Evolutionary conservation across 2,888 invertebrate species (phyloP).

Genomic region (Cinara cedri): DNA sequence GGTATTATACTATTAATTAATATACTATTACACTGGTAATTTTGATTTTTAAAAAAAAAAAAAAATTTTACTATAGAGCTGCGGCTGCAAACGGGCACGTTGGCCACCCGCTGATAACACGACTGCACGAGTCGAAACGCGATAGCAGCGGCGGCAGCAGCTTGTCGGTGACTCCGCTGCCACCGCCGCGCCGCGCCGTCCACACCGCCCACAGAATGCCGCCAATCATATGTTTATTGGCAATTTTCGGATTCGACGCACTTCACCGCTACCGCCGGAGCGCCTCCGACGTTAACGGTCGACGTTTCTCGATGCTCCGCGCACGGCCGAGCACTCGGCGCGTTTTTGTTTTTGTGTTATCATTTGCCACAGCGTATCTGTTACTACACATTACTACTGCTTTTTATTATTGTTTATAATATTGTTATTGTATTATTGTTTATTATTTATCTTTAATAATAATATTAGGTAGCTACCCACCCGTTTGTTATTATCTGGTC

Average conservation of each 20-base stretch:
- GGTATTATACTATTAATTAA: background rate
- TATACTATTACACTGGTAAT: slow-evolving; percentile 16
- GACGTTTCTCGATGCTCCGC: background rate
- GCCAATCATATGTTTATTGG: slow-evolving; percentile 57
- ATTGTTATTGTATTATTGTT: background rate
- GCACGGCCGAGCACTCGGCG: background rate
- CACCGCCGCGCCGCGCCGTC: background rate
- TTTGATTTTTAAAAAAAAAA: slow-evolving; percentile 51
- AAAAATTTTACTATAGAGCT: slow-evolving; percentile 48
- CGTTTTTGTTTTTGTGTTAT: background rate
- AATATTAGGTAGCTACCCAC: no score
- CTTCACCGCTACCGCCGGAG: slow-evolving; percentile 7
- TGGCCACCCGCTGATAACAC: slow-evolving; percentile 57
- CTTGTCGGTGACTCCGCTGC: slow-evolving; percentile 38
- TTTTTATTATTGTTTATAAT: background rate
- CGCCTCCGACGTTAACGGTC: background rate
- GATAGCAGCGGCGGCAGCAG: slow-evolving; percentile 53
- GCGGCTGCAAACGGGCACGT: slow-evolving; percentile 57
- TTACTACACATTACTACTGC: no score
- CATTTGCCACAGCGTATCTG: no score
- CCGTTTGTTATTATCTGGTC: no score
- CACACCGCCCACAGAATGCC: slow-evolving; percentile 38
- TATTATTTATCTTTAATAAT: no score
- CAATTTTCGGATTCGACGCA: slow-evolving; percentile 56
- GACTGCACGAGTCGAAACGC: slow-evolving; percentile 54